Percentiles rank a stretch among this genome's conserved stretches.
phyloP scores from a whole-genome alignment of 1,140 invertebrate species.

The Drosophila lowei region DNA sequence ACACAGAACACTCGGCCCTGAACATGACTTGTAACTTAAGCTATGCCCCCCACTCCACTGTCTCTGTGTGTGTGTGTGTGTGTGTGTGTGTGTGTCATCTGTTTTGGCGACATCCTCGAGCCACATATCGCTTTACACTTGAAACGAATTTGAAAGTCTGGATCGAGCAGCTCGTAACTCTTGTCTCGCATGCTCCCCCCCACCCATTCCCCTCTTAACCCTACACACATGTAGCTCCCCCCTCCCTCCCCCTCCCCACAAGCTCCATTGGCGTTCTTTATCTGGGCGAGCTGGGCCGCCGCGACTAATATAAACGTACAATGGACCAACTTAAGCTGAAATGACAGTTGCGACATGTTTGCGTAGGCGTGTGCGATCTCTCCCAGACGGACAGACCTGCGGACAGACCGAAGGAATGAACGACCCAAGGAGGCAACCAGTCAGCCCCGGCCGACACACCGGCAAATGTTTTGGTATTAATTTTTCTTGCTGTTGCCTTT shows the following conservation, averaged over 20 bases:
- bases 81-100: slow-evolving; percentile 42
- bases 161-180: slow-evolving; percentile 73
- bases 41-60: slow-evolving; percentile 15
- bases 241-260: slow-evolving; percentile 12
- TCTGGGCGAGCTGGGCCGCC: slow-evolving; percentile 49
- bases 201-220: not conserved
- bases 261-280: slow-evolving; percentile 57
- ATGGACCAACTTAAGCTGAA: slow-evolving; percentile 81
- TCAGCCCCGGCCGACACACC: slow-evolving; percentile 11
- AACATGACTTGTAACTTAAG: slow-evolving; percentile 81
- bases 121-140: slow-evolving; percentile 80
- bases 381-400: slow-evolving; percentile 19
- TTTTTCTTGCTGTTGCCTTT: slow-evolving; percentile 68
- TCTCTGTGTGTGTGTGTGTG: slow-evolving; percentile 15
- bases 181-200: slow-evolving; percentile 32
- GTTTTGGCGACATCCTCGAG: slow-evolving; percentile 57
- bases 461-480: slow-evolving; percentile 77
- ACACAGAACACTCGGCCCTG: slow-evolving; percentile 8
- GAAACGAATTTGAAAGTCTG: slow-evolving; percentile 80
- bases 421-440: slow-evolving; percentile 35
- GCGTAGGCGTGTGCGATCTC: slow-evolving; percentile 82
- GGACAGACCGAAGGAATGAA: slow-evolving; percentile 24
- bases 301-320: slow-evolving; percentile 82
- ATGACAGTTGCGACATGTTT: slow-evolving; percentile 83
- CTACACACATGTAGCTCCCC: slow-evolving; percentile 7